Evolutionary conservation across 2,113 vertebrate species (phyloP), one percentile per base, ranked within the genome.

Genomic region (Nycticebus coucang): DNA sequence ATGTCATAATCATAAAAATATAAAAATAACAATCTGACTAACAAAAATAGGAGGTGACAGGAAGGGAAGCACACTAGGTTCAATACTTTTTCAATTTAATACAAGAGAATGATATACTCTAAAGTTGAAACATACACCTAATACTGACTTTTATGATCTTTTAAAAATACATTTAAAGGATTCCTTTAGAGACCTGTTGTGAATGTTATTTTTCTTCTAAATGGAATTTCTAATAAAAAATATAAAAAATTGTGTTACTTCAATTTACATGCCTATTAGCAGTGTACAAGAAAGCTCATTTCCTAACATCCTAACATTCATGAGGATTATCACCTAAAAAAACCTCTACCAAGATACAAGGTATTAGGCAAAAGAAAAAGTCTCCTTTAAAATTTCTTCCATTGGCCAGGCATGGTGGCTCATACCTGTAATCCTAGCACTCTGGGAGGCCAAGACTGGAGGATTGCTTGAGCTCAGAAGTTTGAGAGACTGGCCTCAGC

Each of bases 151-250:
- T 96, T 68, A 80, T 37, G 66, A 80, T 71, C 24, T 11, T 78
- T 87, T 87, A 74, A 91, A 77, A 91, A 87, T 55, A 64, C 1
- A 90, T 8, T 86, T 69, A 68, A 85, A 37, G 15, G 1, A 68
- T 81, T 90, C 33, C 50, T 50, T 86, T 93, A 86, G 19, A 68
- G 75, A 75, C n/a, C 19, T 60, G 18, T 24, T 75, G 35, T 57
- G 5, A 91, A 24, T 85, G 37, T 35, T 84, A 84, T 78, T 93
- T 75, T 96, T 86, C 80, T 93, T 86, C 24, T 86, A 87, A 87
- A 21, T 81, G 66, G 37, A 80, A 81, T 75, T 80, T 59, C 50
- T 81, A 35, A 89, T 74, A 64, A 71, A 95, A 93, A 90, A 30
- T 53, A 83, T 28, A 28, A 64, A 62, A 79, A 22, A 62, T 80